Conservation (phyloP, 2,888 invertebrate species). For the Aelia acuminata region DNA sequence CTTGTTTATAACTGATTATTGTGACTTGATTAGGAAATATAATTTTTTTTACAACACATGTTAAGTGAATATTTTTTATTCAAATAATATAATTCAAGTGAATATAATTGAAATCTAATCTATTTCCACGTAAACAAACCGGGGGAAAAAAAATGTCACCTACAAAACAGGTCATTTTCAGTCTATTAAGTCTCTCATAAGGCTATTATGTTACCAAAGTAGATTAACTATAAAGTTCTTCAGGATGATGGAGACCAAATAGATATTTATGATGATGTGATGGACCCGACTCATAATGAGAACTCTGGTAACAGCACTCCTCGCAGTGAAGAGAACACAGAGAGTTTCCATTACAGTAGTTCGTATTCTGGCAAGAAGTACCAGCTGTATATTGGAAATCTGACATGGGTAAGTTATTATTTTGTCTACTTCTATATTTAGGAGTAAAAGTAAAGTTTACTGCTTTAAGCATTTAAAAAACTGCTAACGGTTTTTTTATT, state of each 20-base stretch:
- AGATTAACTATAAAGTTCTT: neutral
- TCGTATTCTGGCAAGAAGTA: slow-evolving; percentile 82
- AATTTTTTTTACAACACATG: neutral
- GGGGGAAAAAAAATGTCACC: neutral
- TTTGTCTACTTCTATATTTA: neutral
- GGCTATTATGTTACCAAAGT: neutral
- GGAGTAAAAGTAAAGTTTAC: no score
- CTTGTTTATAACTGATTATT: no score
- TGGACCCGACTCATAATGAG: slow-evolving; percentile 72
- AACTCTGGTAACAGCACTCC: slow-evolving; percentile 59
- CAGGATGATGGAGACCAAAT: slow-evolving; percentile 88
- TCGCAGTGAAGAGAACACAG: slow-evolving; percentile 60
- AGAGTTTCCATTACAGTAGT: slow-evolving; percentile 41
- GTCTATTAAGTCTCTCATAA: neutral
- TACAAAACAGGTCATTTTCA: neutral
- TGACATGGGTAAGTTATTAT: slow-evolving; percentile 87
- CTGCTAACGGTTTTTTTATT: no score
- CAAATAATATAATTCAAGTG: neutral
- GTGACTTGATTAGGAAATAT: neutral
- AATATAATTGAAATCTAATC: neutral
- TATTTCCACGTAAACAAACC: neutral
- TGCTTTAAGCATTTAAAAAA: no score
- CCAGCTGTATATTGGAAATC: slow-evolving; percentile 96
- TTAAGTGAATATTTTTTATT: neutral
- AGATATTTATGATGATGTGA: slow-evolving; percentile 95